Percentiles rank a stretch among this genome's conserved stretches.
Conservation (phyloP, 2,113 vertebrate genomes). For the Tamias sibiricus region DNA sequence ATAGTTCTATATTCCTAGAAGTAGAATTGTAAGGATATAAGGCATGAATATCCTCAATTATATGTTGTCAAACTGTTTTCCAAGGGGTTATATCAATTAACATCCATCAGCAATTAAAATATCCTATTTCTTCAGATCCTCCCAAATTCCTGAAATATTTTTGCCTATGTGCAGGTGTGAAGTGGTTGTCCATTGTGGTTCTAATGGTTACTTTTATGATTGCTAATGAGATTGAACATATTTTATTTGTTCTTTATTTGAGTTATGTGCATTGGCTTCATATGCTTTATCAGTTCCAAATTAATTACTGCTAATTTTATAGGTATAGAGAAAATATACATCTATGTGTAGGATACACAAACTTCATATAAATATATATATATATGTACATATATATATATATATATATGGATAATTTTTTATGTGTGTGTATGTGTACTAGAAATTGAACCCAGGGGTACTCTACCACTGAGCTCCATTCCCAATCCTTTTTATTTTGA, state of each 20-base stretch:
- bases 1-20: neutral
- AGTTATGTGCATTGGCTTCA: neutral
- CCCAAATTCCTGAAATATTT: neutral
- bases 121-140: neutral
- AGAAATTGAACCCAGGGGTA: no score
- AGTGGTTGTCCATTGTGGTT: neutral
- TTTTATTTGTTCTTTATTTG: neutral
- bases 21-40: neutral
- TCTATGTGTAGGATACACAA: neutral
- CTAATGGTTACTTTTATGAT: neutral
- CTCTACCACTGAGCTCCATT: no score
- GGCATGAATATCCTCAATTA: neutral
- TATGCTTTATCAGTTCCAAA: neutral
- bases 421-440: no score
- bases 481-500: no score
- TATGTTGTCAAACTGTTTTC: neutral
- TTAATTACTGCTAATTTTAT: neutral
- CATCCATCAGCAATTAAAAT: neutral
- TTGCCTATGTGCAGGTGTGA: neutral
- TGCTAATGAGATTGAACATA: neutral
- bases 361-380: neutral
- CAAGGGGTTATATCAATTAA: neutral
- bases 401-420: neutral
- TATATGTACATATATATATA: no score
- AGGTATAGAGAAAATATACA: neutral